Base-by-base conservation (phyloP, 2,888 invertebrate genomes). In the Patella ulyssiponensis region DNA sequence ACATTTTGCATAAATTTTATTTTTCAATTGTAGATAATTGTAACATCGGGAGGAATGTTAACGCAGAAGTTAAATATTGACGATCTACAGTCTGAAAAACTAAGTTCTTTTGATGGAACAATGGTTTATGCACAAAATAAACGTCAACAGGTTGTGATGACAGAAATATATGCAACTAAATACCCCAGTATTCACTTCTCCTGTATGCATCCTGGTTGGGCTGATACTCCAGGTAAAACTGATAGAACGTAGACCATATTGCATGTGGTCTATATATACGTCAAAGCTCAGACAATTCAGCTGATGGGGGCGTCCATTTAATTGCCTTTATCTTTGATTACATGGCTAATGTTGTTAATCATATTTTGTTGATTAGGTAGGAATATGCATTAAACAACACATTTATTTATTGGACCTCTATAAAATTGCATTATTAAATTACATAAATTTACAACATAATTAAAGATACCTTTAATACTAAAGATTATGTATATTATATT, bases 191-290 rank as follows among this genome's bases (percentile, higher is more conserved):
- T 93, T 53, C 92, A 92, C 84, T 93, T 92, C 85, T 92, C 92
- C 17, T 86, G 89, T 27, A 92, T 92, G 92, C 93, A 93, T 81
- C 93, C 93, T 23, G 93, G 93, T 15, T 93, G 93, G 93, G 92
- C 92, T 4, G 92, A 92, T 80, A 93, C 93, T n/a, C 92, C 92
- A 77, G 92, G 90, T 90, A 80, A 58, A 12, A 44, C 7, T 44
- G 9, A 9, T 44, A 44, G 9, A 9, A 44, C 1, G 9, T 44
- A 44, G 7, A 44, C 44, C 7, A 44, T 44, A 7, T 9, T 44
- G 44, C 9, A 44, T 44, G 44, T 44, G 9, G 5, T 44, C 9
- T 7, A 9, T 44, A 44, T 44, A 44, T 44, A 9, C 44, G 9
- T 44, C 44, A 9, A 0, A 9, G 44, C 44, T 44, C 7, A 0